Conservation (phyloP, 2,888 invertebrate genomes). For the Microchrysa polita region DNA sequence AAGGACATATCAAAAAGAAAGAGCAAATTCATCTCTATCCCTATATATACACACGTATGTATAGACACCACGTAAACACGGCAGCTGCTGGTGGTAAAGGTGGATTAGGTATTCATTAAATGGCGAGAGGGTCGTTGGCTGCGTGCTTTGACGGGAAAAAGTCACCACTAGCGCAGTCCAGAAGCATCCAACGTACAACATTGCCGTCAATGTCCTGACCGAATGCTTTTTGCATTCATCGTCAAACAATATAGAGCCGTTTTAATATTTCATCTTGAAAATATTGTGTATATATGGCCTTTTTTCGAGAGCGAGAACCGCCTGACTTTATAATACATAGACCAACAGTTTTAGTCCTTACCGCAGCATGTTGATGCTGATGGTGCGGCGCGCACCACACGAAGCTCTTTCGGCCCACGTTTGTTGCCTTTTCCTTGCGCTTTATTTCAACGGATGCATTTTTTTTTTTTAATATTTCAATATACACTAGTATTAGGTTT, state of each 20-base stretch:
- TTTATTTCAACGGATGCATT: slow-evolving; percentile 23
- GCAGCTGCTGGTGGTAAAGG: slow-evolving; percentile 47
- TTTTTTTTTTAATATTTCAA: slow-evolving; percentile 33
- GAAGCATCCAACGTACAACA: no score
- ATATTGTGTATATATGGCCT: slow-evolving; percentile 48
- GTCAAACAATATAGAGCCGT: slow-evolving; percentile 46
- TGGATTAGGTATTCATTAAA: slow-evolving; percentile 50
- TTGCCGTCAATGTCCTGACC: no score
- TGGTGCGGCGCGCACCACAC: neutral
- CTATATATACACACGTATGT: no score
- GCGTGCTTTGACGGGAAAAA: slow-evolving; percentile 31
- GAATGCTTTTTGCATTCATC: slow-evolving; percentile 46
- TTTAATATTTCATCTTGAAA: slow-evolving; percentile 50
- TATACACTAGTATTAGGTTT: slow-evolving; percentile 17
- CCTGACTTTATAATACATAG: no score
- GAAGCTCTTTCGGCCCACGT: neutral
- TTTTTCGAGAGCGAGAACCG: slow-evolving; percentile 36
- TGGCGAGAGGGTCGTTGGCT: slow-evolving; percentile 48
- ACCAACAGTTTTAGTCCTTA: slow-evolving; percentile 16
- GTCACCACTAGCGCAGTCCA: no score
- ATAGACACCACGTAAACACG: slow-evolving; percentile 49
- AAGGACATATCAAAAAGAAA: no score
- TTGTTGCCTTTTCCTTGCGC: neutral
- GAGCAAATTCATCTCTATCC: no score
- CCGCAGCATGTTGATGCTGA: neutral